A percentile compares a stretch with the other conserved stretches of the same genome.
phyloP scores from a whole-genome alignment of 2,113 vertebrate genomes.

The Corynorhinus townsendii region DNA sequence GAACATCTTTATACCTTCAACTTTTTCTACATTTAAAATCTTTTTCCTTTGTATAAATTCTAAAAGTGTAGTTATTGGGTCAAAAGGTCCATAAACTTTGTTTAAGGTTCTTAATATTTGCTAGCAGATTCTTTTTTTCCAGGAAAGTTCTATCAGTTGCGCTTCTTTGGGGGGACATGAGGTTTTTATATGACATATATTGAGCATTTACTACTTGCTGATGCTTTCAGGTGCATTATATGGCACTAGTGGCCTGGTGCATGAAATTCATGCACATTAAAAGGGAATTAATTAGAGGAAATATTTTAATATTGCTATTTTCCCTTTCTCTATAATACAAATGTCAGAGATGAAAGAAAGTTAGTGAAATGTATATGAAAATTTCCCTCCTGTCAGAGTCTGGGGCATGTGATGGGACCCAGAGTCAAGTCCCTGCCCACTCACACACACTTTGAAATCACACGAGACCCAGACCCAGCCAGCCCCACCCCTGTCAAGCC shows the following conservation, averaged over 20 bases:
- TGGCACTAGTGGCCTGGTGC: background rate
- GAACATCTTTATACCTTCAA: background rate
- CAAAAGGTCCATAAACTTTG: background rate
- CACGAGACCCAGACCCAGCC: no score
- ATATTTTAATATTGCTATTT: no score
- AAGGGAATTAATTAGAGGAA: no score
- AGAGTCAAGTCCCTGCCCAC: no score
- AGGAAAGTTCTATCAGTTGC: background rate
- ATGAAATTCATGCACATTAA: no score
- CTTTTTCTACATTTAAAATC: background rate
- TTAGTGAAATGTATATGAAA: no score
- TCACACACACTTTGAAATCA: no score
- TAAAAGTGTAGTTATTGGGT: background rate
- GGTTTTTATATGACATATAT: background rate
- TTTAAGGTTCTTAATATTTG: background rate
- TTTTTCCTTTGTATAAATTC: background rate
- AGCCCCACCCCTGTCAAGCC: no score
- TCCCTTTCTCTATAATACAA: no score
- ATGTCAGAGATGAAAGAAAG: no score
- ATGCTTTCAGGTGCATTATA: rapidly evolving
- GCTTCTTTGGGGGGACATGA: background rate
- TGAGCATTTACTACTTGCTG: background rate
- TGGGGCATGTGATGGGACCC: no score
- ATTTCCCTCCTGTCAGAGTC: no score
- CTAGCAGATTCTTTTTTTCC: background rate